phyloP scores from a whole-genome alignment of 2,888 invertebrate genomes.

The Hydrotaea cyrtoneurina region DNA sequence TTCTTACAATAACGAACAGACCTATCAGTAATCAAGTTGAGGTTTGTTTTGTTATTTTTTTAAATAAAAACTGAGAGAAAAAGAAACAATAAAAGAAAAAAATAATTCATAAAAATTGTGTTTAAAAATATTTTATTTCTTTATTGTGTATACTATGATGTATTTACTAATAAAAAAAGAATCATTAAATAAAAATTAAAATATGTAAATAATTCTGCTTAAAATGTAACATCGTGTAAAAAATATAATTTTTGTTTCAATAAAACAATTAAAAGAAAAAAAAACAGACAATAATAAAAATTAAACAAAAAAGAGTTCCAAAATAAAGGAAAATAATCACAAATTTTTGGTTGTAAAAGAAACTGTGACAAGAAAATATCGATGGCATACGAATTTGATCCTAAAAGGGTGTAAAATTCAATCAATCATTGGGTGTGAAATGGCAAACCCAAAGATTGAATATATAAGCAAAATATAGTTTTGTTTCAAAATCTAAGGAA shows the following conservation, averaged over 20 bases:
- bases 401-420: not conserved
- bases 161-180: constrained; percentile 43
- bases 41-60: too few relatives aligned
- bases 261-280: constrained; percentile 15
- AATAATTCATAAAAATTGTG: constrained; percentile 15
- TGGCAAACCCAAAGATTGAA: too few relatives aligned
- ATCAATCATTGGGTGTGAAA: too few relatives aligned
- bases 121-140: constrained; percentile 42
- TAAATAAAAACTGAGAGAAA: too few relatives aligned
- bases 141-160: constrained; percentile 47
- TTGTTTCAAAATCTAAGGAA: too few relatives aligned
- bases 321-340: constrained; percentile 15
- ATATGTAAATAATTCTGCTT: constrained; percentile 53
- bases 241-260: constrained; percentile 38
- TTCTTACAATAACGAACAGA: too few relatives aligned
- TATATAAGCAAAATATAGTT: too few relatives aligned
- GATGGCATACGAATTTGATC: too few relatives aligned
- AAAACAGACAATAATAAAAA: constrained; percentile 10
- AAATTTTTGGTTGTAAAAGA: not conserved
- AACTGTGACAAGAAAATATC: not conserved
- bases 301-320: not conserved
- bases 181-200: constrained; percentile 45
- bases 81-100: constrained; percentile 33
- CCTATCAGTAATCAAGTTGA: too few relatives aligned
- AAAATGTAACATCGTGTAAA: constrained; percentile 55